phyloP scores from a whole-genome alignment of 2,888 invertebrate genomes.

The Lathronympha strigana region DNA sequence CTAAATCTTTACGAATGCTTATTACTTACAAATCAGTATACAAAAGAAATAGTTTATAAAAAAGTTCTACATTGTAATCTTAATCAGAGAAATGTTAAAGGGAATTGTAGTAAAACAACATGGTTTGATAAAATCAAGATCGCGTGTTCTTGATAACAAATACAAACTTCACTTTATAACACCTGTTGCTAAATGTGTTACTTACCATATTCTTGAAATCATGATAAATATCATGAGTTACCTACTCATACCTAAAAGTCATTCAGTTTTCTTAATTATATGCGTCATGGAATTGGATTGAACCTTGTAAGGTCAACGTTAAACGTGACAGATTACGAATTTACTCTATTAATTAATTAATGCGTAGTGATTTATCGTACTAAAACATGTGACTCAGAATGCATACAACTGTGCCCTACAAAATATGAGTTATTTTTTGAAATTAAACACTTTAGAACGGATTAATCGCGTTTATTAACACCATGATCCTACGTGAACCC shows the following conservation, averaged over 20 bases:
- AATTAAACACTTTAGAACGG: too few species aligned
- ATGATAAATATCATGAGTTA: not conserved
- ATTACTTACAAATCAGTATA: too few species aligned
- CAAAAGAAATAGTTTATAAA: too few species aligned
- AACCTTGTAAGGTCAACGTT: not conserved
- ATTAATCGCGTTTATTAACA: too few species aligned
- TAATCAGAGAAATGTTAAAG: not conserved
- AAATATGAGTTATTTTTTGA: too few species aligned
- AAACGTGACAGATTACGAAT: not conserved
- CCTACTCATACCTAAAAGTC: not conserved
- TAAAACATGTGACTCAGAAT: too few species aligned
- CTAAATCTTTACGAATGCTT: too few species aligned
- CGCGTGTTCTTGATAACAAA: conserved; percentile 1
- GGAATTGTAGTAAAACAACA: not conserved
- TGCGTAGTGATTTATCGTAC: too few species aligned
- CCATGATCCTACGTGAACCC: too few species aligned
- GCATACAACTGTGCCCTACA: too few species aligned
- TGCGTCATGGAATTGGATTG: not conserved
- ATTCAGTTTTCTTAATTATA: not conserved
- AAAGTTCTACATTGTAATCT: too few species aligned
- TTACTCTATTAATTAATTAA: not conserved
- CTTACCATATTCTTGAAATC: not conserved
- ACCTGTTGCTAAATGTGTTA: not conserved
- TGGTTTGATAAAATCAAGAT: conserved; percentile 12
- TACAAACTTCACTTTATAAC: not conserved